Percentiles rank a stretch among this genome's conserved stretches.
Conservation (phyloP, 2,888 invertebrate species). For the Tetanocera ferruginea region DNA sequence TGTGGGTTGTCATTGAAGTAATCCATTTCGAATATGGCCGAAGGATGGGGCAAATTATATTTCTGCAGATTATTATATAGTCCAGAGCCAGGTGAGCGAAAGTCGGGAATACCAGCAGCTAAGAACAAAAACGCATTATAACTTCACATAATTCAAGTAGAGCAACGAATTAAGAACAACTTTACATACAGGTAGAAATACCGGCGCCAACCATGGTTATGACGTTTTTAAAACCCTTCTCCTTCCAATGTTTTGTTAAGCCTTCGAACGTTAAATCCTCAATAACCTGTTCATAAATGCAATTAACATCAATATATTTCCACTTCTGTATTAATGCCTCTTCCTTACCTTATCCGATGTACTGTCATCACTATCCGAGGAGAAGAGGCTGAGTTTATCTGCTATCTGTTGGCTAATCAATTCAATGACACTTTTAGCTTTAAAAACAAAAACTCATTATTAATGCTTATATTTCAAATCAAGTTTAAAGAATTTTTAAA, state of each 20-base stretch:
- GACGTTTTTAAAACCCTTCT: slow-evolving; percentile 83
- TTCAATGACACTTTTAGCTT: slow-evolving; percentile 72
- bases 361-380: slow-evolving; percentile 47
- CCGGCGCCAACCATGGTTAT: slow-evolving; percentile 97
- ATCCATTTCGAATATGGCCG: slow-evolving; percentile 91
- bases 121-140: neutral
- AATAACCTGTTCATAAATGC: slow-evolving; percentile 72
- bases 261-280: slow-evolving; percentile 82
- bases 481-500: neutral
- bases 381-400: slow-evolving; percentile 74
- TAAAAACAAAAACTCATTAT: slow-evolving; percentile 23
- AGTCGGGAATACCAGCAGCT: slow-evolving; percentile 90
- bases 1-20: slow-evolving; percentile 90
- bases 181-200: slow-evolving; percentile 90
- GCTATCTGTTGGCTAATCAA: slow-evolving; percentile 77
- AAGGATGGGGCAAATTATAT: slow-evolving; percentile 91
- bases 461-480: slow-evolving; percentile 8
- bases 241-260: slow-evolving; percentile 83
- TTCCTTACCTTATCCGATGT: slow-evolving; percentile 50
- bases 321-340: neutral
- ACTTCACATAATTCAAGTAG: neutral
- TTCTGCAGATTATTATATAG: slow-evolving; percentile 92
- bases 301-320: neutral
- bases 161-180: neutral
- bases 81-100: slow-evolving; percentile 92